Conservation (phyloP, 2,113 vertebrate species). For the Semicossyphus pulcher region DNA sequence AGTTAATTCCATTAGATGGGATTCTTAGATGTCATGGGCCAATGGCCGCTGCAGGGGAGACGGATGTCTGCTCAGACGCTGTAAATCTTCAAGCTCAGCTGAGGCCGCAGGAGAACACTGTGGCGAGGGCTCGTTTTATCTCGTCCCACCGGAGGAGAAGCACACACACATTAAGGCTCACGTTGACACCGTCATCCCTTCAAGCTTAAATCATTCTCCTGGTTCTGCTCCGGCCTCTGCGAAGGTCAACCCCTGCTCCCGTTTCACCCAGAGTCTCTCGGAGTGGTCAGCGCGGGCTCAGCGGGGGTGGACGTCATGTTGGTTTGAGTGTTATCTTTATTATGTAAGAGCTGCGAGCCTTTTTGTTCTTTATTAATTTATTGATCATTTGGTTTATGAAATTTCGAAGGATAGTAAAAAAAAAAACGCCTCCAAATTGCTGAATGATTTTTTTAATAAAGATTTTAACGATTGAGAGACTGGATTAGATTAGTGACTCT, state of each 20-base stretch:
- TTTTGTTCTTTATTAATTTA: background rate
- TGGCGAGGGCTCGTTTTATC: slow-evolving; percentile 58
- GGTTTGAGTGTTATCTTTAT: background rate
- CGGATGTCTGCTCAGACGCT: slow-evolving; percentile 61
- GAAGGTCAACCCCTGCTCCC: slow-evolving; percentile 22
- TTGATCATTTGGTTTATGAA: background rate
- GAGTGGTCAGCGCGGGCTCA: background rate
- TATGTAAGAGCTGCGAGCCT: background rate
- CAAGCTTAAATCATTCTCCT: slow-evolving; percentile 33
- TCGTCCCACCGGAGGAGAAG: slow-evolving; percentile 31
- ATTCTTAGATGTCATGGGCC: slow-evolving; percentile 62
- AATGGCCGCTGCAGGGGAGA: slow-evolving; percentile 64
- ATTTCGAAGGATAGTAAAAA: background rate
- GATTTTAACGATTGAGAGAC: no score
- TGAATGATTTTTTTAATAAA: no score
- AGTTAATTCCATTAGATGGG: slow-evolving; percentile 66
- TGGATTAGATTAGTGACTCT: no score
- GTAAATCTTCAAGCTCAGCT: slow-evolving; percentile 57
- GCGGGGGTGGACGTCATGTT: background rate
- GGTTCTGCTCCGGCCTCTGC: slow-evolving; percentile 21
- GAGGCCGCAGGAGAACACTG: slow-evolving; percentile 32
- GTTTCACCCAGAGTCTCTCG: slow-evolving; percentile 15
- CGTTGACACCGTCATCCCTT: slow-evolving; percentile 11
- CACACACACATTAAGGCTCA: background rate
- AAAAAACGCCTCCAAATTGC: no score